Evolutionary conservation across 2,113 vertebrate species (phyloP).

Genomic region (Eulemur rufifrons): DNA sequence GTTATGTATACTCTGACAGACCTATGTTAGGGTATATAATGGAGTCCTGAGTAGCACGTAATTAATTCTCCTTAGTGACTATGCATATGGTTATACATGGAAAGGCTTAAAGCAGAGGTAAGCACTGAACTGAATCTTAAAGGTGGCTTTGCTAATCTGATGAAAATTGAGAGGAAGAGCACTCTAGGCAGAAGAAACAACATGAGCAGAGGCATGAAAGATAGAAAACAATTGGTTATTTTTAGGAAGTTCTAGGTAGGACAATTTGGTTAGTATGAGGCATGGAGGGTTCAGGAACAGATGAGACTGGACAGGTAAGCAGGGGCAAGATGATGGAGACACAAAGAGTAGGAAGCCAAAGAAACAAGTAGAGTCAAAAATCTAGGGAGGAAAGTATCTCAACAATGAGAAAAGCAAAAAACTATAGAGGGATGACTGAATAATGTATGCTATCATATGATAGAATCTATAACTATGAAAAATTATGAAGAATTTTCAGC

Average conservation of each 20-base stretch:
- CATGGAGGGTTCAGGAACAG: background rate
- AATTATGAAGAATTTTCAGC: slow-evolving; percentile 3
- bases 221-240: background rate
- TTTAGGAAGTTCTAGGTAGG: background rate
- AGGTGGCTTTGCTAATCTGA: background rate
- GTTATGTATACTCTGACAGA: background rate
- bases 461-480: background rate
- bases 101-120: background rate
- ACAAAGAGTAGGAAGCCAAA: background rate
- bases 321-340: background rate
- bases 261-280: background rate
- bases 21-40: background rate
- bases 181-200: background rate
- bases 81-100: background rate
- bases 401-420: slow-evolving; percentile 24
- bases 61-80: background rate
- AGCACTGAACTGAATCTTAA: background rate
- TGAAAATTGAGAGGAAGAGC: background rate
- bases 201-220: background rate
- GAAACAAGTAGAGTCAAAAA: background rate
- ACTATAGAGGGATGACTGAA: background rate
- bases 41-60: background rate
- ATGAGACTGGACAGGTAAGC: background rate
- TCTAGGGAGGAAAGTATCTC: background rate
- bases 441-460: background rate